Evolutionary conservation across 2,888 invertebrate species (phyloP).

Genomic region (Rhodophaea formosa): DNA sequence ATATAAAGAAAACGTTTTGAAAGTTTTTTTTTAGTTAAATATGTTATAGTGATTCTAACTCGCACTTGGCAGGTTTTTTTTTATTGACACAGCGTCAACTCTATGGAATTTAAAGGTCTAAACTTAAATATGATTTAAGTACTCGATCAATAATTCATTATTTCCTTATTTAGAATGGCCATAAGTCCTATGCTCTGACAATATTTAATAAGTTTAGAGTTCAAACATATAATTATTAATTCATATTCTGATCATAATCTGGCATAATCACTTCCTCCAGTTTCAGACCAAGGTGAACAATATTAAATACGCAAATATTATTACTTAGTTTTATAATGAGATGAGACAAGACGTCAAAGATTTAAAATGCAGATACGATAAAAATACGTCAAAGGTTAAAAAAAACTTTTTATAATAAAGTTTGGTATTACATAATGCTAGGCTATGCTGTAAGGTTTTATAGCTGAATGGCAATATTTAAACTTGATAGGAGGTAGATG

Average conservation of each 20-base stretch:
- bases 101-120: background rate
- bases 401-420: too few relatives aligned
- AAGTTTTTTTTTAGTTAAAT: too few relatives aligned
- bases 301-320: slow-evolving; percentile 1
- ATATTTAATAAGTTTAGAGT: background rate
- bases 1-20: too few relatives aligned
- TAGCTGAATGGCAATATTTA: too few relatives aligned
- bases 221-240: slow-evolving; percentile 1
- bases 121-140: background rate
- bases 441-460: too few relatives aligned
- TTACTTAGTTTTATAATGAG: background rate
- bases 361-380: background rate
- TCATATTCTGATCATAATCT: background rate
- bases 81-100: background rate
- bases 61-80: too few relatives aligned
- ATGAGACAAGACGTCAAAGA: background rate
- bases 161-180: background rate
- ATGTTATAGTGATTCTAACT: too few relatives aligned
- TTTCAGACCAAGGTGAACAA: background rate
- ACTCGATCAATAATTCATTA: background rate
- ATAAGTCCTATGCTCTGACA: background rate
- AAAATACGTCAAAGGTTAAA: too few relatives aligned
- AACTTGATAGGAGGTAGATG: too few relatives aligned
- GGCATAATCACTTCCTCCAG: background rate
- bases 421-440: too few relatives aligned